These are phyloP conservation scores for Dolomedes plantarius DNA, from an alignment of 2,888 invertebrate species.

Conservation along the genomic window DNA sequence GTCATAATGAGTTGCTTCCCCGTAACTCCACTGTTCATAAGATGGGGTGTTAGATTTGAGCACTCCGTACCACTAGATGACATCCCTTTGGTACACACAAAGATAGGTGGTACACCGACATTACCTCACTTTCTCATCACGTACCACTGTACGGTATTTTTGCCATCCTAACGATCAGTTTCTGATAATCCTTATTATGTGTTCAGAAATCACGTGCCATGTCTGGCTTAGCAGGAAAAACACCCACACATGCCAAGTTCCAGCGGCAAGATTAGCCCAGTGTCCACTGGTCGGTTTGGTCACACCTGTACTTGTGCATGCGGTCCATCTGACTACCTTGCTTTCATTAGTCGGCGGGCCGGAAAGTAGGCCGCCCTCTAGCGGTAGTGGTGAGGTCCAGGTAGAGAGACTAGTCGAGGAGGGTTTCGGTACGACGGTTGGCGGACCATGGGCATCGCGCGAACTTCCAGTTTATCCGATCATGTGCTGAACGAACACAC, in stretches of 20 bases:
- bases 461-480: not conserved
- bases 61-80: conserved; percentile 56
- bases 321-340: conserved; percentile 64
- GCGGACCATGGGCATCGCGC: not conserved
- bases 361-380: conserved; percentile 67
- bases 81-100: conserved; percentile 50
- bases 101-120: conserved; percentile 12
- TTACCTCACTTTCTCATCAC: conserved; percentile 14
- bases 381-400: conserved; percentile 42
- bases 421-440: not conserved
- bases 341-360: conserved; percentile 56
- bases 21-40: conserved; percentile 61
- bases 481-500: not conserved
- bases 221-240: conserved; percentile 7
- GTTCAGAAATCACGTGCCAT: conserved; percentile 39
- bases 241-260: conserved; percentile 47
- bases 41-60: conserved; percentile 40
- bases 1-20: conserved; percentile 66
- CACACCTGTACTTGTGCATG: conserved; percentile 69
- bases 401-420: conserved; percentile 40
- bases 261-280: conserved; percentile 19
- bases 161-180: conserved; percentile 2
- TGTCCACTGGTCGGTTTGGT: conserved; percentile 43
- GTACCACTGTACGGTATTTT: not conserved
- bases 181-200: not conserved